Evolutionary conservation across 1,140 invertebrate genomes (phyloP), one percentile per base, ranked within the genome.

Genomic region (Drosophila sp.): DNA sequence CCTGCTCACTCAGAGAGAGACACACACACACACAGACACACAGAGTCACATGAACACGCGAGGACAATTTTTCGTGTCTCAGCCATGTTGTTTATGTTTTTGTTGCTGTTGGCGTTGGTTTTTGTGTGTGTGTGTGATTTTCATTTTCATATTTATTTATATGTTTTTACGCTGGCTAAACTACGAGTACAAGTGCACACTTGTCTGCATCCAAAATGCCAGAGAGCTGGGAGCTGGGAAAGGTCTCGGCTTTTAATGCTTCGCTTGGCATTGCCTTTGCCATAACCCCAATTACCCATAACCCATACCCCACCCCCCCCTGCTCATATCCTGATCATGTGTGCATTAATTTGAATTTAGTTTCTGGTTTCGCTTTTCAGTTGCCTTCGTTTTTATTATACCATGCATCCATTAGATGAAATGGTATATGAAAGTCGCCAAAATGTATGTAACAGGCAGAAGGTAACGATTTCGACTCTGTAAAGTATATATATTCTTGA

Each of bases 151-250:
- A 63, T 68, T 78, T 72, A 64, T 85, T 75, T 77, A 76, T 77
- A 78, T 84, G 71, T 71, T 82, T 67, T 69, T 70, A 66, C 61
- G 71, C 54, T 73, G 60, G 76, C 76, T 76, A 87, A 86, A 76
- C 82, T 82, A 79, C 72, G 80, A 82, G 76, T 76, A 86, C 76
- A 86, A 86, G 83, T 86, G 83, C 79, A 72, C 83, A 86, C 82
- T 85, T 85, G 82, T 80, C 82, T 79, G 71, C 82, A 66, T 71
- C 76, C 41, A 66, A 63, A 67, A 29, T 50, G 44, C 7, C 44
- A 27, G 25, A 50, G 25, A 23, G 17, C 6, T 8, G 10, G 35
- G 41, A 47, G 17, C 41, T 50, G 47, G 55, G 58, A 23, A n/a
- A 44, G 11, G 11, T 29, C 57, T 82, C 60, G 79, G 70, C 68